Conservation (phyloP, 2,797 vertebrate species). For the Brachyalestes nurse region DNA sequence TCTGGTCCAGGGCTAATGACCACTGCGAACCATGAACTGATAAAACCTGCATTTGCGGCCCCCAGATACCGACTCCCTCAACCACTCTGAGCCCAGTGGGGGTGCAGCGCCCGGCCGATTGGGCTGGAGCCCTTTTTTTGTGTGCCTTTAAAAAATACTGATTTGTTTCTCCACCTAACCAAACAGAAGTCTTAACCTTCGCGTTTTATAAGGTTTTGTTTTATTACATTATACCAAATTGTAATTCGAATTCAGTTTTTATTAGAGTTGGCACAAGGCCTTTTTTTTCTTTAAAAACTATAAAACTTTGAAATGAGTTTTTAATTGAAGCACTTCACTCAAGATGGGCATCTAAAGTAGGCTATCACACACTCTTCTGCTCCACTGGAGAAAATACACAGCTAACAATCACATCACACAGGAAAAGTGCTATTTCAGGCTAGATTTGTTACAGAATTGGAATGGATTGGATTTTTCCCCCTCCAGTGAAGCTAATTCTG, state of each 20-base stretch:
- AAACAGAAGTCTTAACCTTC: background rate
- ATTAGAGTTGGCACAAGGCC: no score
- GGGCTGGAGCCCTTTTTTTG: background rate
- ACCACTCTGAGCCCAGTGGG: background rate
- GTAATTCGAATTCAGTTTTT: no score
- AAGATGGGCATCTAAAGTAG: no score
- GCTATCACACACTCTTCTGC: no score
- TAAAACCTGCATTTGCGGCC: slow-evolving; percentile 40
- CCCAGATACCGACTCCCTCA: background rate
- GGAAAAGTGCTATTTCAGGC: background rate
- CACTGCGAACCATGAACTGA: slow-evolving; percentile 44
- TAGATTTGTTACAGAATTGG: background rate
- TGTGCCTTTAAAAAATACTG: background rate
- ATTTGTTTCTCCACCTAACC: background rate
- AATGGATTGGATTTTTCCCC: background rate
- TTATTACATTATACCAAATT: background rate
- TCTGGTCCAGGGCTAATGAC: slow-evolving; percentile 57
- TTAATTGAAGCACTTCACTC: no score
- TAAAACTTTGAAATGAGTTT: no score
- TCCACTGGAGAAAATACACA: background rate
- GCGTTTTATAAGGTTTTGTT: background rate
- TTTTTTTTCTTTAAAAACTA: no score
- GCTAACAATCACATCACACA: background rate
- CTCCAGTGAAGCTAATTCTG: no score
- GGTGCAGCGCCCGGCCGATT: slow-evolving; percentile 1